These are phyloP conservation scores for Perizoma affinitatum DNA, from an alignment of 2,888 invertebrate genomes.

Conservation along the genomic window DNA sequence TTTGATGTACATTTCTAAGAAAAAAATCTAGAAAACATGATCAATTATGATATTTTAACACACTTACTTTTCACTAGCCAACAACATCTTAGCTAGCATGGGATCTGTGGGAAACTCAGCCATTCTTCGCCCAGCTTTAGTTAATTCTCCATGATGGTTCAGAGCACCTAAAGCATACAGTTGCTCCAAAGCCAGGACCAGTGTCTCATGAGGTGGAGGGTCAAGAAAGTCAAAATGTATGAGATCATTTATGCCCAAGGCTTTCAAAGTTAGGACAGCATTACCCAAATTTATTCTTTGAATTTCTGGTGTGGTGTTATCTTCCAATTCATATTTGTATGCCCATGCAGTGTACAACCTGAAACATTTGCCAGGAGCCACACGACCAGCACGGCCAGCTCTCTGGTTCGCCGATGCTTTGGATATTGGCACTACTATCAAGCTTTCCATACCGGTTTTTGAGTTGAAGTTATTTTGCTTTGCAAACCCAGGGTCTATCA, in stretches of 20 bases:
- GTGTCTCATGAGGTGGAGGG: slow-evolving; percentile 97
- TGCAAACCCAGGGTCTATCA: slow-evolving; percentile 99
- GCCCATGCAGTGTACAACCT: slow-evolving; percentile 99
- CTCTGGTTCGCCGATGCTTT: slow-evolving; percentile 99
- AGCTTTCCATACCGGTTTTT: slow-evolving; percentile 98
- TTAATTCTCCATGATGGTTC: slow-evolving; percentile 98
- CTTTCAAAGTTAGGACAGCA: slow-evolving; percentile 98
- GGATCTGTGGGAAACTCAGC: slow-evolving; percentile 99
- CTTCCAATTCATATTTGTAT: slow-evolving; percentile 98
- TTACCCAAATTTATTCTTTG: slow-evolving; percentile 99
- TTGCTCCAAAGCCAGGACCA: slow-evolving; percentile 97
- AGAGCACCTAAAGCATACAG: slow-evolving; percentile 98
- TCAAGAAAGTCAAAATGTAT: slow-evolving; percentile 99
- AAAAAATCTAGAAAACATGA: not conserved
- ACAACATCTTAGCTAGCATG: slow-evolving; percentile 99
- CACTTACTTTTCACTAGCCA: slow-evolving; percentile 96
- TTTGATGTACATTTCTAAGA: not conserved
- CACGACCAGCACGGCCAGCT: slow-evolving; percentile 97
- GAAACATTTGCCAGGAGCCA: slow-evolving; percentile 99
- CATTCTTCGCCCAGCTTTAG: slow-evolving; percentile 98
- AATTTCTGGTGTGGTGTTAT: slow-evolving; percentile 99
- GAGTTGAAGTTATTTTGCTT: slow-evolving; percentile 99
- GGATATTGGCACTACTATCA: slow-evolving; percentile 99
- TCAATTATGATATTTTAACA: not conserved
- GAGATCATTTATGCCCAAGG: slow-evolving; percentile 98